Conservation (phyloP, 2,888 invertebrate genomes). For the Parnassius apollo region DNA sequence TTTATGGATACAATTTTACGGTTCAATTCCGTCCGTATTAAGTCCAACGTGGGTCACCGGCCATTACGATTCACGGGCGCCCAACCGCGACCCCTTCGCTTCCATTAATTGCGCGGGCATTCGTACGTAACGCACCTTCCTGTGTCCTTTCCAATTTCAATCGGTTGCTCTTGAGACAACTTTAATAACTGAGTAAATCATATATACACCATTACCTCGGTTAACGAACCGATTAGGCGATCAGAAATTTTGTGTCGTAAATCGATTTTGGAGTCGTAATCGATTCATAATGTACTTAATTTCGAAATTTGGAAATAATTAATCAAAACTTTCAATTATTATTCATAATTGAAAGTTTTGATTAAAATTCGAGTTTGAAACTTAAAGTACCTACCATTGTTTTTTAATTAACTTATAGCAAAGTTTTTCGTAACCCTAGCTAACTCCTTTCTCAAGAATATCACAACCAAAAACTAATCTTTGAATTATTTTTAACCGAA, state of each 20-base stretch:
- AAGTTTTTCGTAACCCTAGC: too few relatives aligned
- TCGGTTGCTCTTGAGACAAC: constrained; percentile 26
- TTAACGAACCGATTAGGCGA: constrained; percentile 18
- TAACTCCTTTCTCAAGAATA: too few relatives aligned
- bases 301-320: neutral
- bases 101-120: constrained; percentile 48
- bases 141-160: constrained; percentile 39
- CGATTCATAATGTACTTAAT: neutral
- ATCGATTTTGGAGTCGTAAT: constrained; percentile 12
- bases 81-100: constrained; percentile 34
- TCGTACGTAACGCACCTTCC: constrained; percentile 52
- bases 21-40: constrained; percentile 13
- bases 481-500: too few relatives aligned
- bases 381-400: too few relatives aligned
- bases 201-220: constrained; percentile 19
- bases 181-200: constrained; percentile 23
- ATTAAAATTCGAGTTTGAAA: too few relatives aligned
- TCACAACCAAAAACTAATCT: too few relatives aligned
- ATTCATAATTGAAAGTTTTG: too few relatives aligned
- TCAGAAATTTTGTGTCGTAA: constrained; percentile 12
- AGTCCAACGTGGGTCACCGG: constrained; percentile 21
- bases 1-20: neutral
- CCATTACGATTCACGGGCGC: constrained; percentile 28
- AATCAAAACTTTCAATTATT: too few relatives aligned
- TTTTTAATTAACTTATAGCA: too few relatives aligned